These are phyloP conservation scores for Penaeus vannamei DNA, from an alignment of 1,140 invertebrate genomes.

Conservation along the genomic window DNA sequence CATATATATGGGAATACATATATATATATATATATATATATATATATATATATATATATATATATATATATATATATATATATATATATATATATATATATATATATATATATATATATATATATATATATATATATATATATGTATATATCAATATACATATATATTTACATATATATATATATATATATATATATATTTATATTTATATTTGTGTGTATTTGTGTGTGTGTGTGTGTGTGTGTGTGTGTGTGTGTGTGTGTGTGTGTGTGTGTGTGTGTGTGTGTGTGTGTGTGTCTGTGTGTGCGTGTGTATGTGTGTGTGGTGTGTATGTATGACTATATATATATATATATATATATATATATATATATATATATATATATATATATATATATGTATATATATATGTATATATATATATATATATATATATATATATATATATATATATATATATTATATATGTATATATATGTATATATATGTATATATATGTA, in stretches of 20 bases:
- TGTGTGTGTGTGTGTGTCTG: no score
- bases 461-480: neutral
- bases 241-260: no score
- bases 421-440: neutral
- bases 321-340: no score
- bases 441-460: neutral
- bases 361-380: neutral
- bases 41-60: no score
- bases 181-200: no score
- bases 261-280: no score
- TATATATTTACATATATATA: neutral
- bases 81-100: neutral
- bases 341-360: neutral
- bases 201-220: no score
- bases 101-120: conserved; percentile 30
- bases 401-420: neutral
- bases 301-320: no score
- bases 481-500: conserved; percentile 26
- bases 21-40: no score
- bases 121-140: conserved; percentile 30
- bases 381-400: neutral
- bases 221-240: no score
- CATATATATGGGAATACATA: no score
- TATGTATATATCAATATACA: neutral
- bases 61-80: no score